These are phyloP conservation scores for Cossypha polioptera DNA, from an alignment of 2,797 vertebrate genomes.

Conservation along the genomic window DNA sequence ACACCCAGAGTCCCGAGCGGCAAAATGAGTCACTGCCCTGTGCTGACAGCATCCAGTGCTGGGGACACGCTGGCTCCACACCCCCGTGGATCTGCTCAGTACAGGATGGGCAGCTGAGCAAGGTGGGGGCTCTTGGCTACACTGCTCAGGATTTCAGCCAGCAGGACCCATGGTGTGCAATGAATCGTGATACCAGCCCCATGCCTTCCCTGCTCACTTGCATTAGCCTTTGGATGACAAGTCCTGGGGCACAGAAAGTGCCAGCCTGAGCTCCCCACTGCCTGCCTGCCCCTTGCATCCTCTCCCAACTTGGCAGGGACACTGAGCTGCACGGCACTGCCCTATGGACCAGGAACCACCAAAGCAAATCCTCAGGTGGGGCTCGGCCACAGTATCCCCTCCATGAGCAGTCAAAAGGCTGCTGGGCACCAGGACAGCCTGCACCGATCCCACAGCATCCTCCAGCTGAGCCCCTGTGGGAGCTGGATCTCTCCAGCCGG, in stretches of 20 bases:
- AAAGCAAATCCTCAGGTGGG: neutral
- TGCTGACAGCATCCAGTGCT: fast-evolving
- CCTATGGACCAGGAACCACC: fast-evolving
- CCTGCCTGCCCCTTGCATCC: neutral
- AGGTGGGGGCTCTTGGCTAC: neutral
- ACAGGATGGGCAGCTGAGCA: neutral
- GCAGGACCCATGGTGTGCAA: neutral
- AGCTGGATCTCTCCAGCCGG: neutral
- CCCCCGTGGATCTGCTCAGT: neutral
- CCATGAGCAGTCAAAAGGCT: no score
- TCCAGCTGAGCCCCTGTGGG: neutral
- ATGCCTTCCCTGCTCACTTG: fast-evolving
- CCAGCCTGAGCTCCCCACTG: neutral
- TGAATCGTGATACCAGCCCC: neutral
- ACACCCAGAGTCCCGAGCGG: neutral
- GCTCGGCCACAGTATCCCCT: neutral
- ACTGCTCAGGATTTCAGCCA: neutral
- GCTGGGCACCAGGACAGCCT: neutral
- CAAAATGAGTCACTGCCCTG: neutral
- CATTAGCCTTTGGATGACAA: neutral
- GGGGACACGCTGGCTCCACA: fast-evolving
- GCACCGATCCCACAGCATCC: fast-evolving
- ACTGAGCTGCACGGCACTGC: fast-evolving
- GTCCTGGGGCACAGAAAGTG: neutral
- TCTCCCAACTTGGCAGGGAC: neutral